Conservation (phyloP, 2,797 vertebrate genomes). For the Glossophaga mutica region DNA sequence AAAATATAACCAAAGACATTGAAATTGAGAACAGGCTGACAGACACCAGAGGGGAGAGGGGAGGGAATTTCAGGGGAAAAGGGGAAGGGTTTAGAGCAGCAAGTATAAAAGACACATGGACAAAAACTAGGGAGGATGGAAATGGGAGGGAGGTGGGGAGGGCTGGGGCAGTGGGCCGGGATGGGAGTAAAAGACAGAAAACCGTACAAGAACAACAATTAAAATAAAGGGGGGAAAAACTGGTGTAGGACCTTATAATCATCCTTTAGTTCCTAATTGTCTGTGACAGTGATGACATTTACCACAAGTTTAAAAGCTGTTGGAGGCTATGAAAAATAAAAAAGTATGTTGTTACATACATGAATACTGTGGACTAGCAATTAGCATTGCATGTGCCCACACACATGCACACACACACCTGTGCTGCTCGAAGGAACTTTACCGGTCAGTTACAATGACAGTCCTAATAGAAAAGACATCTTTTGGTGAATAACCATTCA, state of each 20-base stretch:
- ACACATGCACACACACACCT: not conserved
- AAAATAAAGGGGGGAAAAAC: no score
- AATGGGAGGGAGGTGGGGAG: no score
- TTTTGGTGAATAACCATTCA: not conserved
- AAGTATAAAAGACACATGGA: no score
- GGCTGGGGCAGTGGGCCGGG: no score
- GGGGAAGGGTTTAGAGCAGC: no score
- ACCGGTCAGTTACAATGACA: not conserved
- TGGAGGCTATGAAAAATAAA: not conserved
- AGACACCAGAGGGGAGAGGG: no score
- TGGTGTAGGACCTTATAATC: not conserved
- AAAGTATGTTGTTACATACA: not conserved
- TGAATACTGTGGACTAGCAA: not conserved
- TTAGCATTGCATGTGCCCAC: rapidly evolving
- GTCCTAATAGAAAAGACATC: not conserved
- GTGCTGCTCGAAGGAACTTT: not conserved
- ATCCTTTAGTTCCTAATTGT: not conserved
- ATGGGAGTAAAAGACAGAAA: no score
- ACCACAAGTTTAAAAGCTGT: not conserved
- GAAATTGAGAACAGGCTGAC: no score
- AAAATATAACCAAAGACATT: no score
- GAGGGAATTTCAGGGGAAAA: no score
- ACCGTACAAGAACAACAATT: no score
- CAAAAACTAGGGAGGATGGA: no score
- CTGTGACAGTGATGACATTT: not conserved